Evolutionary conservation across 2,113 vertebrate species (phyloP).

Genomic region (Gambusia holbrooki): DNA sequence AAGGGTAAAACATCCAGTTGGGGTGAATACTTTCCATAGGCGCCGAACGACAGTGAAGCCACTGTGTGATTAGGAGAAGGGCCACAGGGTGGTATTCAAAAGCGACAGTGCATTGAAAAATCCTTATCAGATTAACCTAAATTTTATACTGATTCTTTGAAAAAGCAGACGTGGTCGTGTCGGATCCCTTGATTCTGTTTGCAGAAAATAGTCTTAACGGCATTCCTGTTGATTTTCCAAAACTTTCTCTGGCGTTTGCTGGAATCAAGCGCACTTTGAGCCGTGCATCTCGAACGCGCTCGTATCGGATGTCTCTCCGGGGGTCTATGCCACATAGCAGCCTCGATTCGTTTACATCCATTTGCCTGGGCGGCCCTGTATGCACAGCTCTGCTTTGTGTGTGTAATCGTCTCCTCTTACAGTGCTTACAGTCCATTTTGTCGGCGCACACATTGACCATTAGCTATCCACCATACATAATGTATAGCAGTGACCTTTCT

Average conservation of each 20-base stretch:
- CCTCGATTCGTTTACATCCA: constrained; percentile 44
- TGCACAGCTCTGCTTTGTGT: constrained; percentile 18
- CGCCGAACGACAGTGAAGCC: too few species aligned
- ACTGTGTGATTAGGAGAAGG: too few species aligned
- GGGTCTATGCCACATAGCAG: constrained; percentile 2
- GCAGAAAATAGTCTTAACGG: background rate
- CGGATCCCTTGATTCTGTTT: background rate
- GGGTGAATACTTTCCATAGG: too few species aligned
- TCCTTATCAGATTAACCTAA: too few species aligned
- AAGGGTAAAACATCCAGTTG: too few species aligned
- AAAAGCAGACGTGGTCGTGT: background rate
- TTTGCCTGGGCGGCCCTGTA: constrained; percentile 9
- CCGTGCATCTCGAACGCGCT: background rate
- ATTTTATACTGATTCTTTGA: background rate
- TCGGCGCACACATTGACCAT: constrained; percentile 74
- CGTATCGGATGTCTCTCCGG: background rate
- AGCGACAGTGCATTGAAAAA: too few species aligned
- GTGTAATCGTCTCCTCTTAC: constrained; percentile 44
- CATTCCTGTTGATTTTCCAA: background rate
- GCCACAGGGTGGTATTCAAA: too few species aligned
- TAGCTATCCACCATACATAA: constrained; percentile 78
- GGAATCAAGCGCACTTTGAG: background rate
- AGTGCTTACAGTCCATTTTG: constrained; percentile 72
- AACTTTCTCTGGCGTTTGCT: background rate
- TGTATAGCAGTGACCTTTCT: constrained; percentile 79